These are phyloP conservation scores for Chionodraco myersi DNA, from an alignment of 2,113 vertebrate genomes.

Conservation along the genomic window DNA sequence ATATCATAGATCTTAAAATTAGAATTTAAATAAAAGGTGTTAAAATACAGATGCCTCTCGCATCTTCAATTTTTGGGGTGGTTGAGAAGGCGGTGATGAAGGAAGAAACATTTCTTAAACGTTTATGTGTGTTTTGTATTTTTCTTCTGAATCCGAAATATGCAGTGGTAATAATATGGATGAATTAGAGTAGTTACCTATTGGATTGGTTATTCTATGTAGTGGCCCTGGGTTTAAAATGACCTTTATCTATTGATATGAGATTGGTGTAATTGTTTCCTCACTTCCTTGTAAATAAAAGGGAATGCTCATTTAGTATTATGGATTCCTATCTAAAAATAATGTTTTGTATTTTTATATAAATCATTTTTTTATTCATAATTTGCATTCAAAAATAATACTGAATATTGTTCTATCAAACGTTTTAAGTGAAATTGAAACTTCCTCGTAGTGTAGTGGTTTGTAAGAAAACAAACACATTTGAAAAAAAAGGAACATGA, in stretches of 20 bases:
- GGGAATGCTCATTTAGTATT: background rate
- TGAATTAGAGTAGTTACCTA: background rate
- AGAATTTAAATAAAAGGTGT: background rate
- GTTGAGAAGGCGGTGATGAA: too few relatives aligned
- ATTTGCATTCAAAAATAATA: too few relatives aligned
- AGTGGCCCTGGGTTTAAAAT: background rate
- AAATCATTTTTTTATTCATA: too few relatives aligned
- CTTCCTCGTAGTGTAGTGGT: background rate
- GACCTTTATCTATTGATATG: background rate
- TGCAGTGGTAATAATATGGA: too few relatives aligned
- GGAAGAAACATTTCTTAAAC: background rate
- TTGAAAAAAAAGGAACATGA: constrained; percentile 51
- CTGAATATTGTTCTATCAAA: background rate
- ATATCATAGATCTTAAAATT: too few relatives aligned
- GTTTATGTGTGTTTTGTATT: background rate
- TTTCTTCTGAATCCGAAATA: background rate
- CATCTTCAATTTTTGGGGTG: background rate
- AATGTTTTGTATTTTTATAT: too few relatives aligned
- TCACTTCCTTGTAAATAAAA: background rate
- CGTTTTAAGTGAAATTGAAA: constrained; percentile 37
- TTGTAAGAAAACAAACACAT: constrained; percentile 57
- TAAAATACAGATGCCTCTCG: background rate
- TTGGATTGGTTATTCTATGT: background rate
- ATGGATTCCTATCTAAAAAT: background rate
- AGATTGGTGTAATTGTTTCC: background rate